Conservation (phyloP, 2,888 invertebrate genomes). For the Luffia ferchaultella region DNA sequence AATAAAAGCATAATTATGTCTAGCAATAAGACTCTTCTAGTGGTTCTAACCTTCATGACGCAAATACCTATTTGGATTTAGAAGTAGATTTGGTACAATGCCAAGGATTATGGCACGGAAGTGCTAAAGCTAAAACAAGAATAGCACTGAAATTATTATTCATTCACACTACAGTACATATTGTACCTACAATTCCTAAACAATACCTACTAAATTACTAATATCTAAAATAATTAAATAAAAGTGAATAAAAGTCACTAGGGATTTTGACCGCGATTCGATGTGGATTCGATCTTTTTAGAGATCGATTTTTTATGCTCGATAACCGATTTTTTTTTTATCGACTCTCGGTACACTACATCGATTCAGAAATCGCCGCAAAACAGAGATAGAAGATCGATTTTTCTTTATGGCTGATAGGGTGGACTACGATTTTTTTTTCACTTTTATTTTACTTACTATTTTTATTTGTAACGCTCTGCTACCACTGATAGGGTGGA, state of each 20-base stretch:
- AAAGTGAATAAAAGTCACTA: too few relatives aligned
- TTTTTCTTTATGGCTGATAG: too few relatives aligned
- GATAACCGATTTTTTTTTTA: background rate
- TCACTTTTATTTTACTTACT: too few relatives aligned
- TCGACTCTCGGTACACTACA: too few relatives aligned
- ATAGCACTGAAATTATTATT: background rate
- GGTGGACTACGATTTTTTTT: too few relatives aligned
- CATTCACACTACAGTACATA: background rate
- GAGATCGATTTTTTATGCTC: background rate
- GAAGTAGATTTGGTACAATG: slow-evolving; percentile 23
- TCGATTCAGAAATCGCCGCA: too few relatives aligned
- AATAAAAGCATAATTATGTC: slow-evolving; percentile 2
- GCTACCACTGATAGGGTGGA: too few relatives aligned
- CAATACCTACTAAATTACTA: background rate
- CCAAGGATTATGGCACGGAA: slow-evolving; percentile 14
- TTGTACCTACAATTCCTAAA: background rate
- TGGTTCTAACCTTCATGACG: slow-evolving; percentile 4
- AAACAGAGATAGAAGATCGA: too few relatives aligned
- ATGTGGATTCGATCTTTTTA: background rate
- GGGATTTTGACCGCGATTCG: background rate
- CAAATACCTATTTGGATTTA: slow-evolving; percentile 15
- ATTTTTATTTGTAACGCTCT: too few relatives aligned
- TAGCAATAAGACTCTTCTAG: slow-evolving; percentile 2
- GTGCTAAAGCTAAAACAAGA: background rate
- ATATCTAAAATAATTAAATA: background rate